A percentile compares a stretch with the other conserved stretches of the same genome.
phyloP scores from a whole-genome alignment of 2,113 vertebrate species.

The Sprattus sprattus region DNA sequence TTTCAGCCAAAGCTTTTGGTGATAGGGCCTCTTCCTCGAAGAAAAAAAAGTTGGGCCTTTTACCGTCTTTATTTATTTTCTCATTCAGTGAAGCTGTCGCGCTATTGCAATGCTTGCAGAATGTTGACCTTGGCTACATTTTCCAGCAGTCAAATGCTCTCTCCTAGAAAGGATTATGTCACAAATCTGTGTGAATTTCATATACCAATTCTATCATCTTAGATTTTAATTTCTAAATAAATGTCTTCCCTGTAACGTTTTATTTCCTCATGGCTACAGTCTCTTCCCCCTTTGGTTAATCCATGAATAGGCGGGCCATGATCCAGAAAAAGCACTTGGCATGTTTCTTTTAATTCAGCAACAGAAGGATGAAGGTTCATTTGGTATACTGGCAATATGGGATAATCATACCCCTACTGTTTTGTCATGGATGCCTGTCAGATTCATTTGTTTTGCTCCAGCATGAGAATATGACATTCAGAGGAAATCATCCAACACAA shows the following conservation, averaged over 20 bases:
- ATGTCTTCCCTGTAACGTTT: not conserved
- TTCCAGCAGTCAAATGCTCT: constrained; percentile 55
- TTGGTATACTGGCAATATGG: not conserved
- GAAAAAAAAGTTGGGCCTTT: constrained; percentile 23
- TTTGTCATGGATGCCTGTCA: constrained; percentile 8
- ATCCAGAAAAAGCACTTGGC: not conserved
- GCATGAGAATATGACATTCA: not conserved
- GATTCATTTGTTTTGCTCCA: not conserved
- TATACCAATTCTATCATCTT: not conserved
- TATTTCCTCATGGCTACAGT: not conserved
- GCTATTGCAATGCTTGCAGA: constrained; percentile 11
- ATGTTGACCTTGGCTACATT: constrained; percentile 45
- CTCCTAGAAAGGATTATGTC: constrained; percentile 33
- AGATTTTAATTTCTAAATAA: not conserved
- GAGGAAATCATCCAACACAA: not conserved
- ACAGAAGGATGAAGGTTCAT: not conserved
- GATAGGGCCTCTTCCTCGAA: constrained; percentile 29
- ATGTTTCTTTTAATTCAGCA: constrained; percentile 4
- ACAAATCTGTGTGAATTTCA: not conserved
- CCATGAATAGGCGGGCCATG: not conserved
- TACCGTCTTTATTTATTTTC: constrained; percentile 1
- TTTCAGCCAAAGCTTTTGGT: constrained; percentile 35
- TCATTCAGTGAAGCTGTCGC: not conserved
- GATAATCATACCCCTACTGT: not conserved
- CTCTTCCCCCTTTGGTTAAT: not conserved